phyloP scores from a whole-genome alignment of 2,888 invertebrate genomes.

The Meloe dianella region DNA sequence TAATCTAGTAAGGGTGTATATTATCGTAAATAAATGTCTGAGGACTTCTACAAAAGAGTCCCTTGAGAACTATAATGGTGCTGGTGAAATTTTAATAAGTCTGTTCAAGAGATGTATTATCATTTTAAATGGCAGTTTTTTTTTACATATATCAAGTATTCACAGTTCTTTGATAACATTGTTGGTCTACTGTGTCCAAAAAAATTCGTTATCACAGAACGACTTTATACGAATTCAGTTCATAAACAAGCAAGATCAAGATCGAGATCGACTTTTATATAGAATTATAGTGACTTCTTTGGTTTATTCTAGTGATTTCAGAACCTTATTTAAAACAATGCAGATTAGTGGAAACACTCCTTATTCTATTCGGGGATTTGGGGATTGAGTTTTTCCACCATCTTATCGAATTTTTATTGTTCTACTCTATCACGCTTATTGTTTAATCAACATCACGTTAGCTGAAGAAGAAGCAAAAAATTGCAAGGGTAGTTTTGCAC shows the following conservation, averaged over 20 bases:
- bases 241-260: too few relatives aligned
- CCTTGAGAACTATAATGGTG: not conserved
- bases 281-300: too few relatives aligned
- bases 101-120: not conserved
- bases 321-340: too few relatives aligned
- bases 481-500: not conserved
- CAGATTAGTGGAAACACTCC: not conserved
- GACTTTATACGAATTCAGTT: too few relatives aligned
- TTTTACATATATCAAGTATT: too few relatives aligned
- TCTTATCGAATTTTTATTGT: not conserved
- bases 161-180: too few relatives aligned
- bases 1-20: too few relatives aligned
- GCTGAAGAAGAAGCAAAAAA: not conserved
- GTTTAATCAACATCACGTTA: not conserved
- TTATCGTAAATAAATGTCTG: not conserved
- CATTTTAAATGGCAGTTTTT: too few relatives aligned
- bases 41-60: not conserved
- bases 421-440: not conserved
- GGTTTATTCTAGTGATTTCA: too few relatives aligned
- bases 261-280: too few relatives aligned
- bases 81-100: not conserved
- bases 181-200: too few relatives aligned
- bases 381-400: not conserved
- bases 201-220: too few relatives aligned
- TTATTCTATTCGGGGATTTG: not conserved